Evolutionary conservation across 2,113 vertebrate species (phyloP).

Genomic region (Ailuropoda melanoleuca): DNA sequence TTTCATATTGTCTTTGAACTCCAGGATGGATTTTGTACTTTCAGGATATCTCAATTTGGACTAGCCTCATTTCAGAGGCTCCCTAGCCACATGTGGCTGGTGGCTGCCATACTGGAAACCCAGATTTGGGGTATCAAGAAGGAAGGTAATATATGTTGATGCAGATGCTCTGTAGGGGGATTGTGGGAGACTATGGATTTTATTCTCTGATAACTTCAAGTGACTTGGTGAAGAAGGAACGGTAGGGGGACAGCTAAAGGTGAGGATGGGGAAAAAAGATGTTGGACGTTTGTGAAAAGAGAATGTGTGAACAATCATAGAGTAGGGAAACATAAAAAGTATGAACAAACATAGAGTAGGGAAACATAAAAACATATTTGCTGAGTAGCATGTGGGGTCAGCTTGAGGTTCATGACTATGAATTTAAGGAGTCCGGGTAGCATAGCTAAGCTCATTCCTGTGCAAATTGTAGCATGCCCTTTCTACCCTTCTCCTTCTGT

Average conservation of each 20-base stretch:
- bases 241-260: not conserved
- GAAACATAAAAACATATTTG: not conserved
- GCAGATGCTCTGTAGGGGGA: fast-evolving
- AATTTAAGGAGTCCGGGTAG: not conserved
- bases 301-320: not conserved
- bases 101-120: fast-evolving
- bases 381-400: fast-evolving
- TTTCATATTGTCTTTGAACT: not conserved
- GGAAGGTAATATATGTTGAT: not conserved
- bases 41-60: not conserved
- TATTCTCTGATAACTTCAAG: not conserved
- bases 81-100: fast-evolving
- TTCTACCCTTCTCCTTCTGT: not conserved
- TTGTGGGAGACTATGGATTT: not conserved
- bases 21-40: not conserved
- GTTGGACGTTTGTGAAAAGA: not conserved
- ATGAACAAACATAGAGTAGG: not conserved
- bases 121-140: too few species aligned
- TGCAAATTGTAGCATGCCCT: not conserved
- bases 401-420: not conserved
- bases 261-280: not conserved
- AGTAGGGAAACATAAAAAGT: not conserved
- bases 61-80: not conserved
- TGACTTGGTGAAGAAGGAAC: not conserved
- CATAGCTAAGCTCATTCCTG: too few species aligned